These are phyloP conservation scores for Eucera pruinosa DNA, from an alignment of 2,888 invertebrate species.

Conservation along the genomic window DNA sequence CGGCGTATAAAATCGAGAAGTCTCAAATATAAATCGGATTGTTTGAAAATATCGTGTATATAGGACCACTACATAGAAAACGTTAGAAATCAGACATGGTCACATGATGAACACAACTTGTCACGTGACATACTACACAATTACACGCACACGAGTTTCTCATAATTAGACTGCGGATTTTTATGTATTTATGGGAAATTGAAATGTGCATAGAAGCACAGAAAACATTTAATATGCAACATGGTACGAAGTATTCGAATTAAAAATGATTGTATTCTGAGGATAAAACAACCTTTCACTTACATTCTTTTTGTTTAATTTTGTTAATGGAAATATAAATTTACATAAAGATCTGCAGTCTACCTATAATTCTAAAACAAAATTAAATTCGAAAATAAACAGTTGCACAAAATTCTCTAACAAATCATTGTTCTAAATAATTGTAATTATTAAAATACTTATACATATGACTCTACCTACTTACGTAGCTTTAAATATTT, in stretches of 20 bases:
- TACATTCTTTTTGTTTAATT: too few relatives aligned
- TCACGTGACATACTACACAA: not conserved
- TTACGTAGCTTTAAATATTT: not conserved
- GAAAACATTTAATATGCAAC: too few relatives aligned
- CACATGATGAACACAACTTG: conserved; percentile 5
- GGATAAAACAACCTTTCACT: too few relatives aligned
- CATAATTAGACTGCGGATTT: too few relatives aligned
- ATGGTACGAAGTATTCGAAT: too few relatives aligned
- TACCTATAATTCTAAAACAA: too few relatives aligned
- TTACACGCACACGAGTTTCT: not conserved
- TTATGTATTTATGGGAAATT: too few relatives aligned
- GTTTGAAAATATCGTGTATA: conserved; percentile 15
- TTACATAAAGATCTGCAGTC: too few relatives aligned
- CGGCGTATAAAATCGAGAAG: conserved; percentile 34
- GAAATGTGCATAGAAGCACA: too few relatives aligned
- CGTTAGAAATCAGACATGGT: conserved; percentile 3
- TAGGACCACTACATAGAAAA: conserved; percentile 22
- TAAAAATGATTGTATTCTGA: too few relatives aligned
- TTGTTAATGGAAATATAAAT: too few relatives aligned
- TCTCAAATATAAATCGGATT: conserved; percentile 2
- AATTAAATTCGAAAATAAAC: not conserved
- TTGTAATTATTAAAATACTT: conserved; percentile 16
- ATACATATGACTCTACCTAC: not conserved
- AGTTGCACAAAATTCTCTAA: not conserved
- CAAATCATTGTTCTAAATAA: conserved; percentile 12